These are phyloP conservation scores for Tenrec ecaudatus DNA, from an alignment of 2,113 vertebrate species.

Conservation along the genomic window DNA sequence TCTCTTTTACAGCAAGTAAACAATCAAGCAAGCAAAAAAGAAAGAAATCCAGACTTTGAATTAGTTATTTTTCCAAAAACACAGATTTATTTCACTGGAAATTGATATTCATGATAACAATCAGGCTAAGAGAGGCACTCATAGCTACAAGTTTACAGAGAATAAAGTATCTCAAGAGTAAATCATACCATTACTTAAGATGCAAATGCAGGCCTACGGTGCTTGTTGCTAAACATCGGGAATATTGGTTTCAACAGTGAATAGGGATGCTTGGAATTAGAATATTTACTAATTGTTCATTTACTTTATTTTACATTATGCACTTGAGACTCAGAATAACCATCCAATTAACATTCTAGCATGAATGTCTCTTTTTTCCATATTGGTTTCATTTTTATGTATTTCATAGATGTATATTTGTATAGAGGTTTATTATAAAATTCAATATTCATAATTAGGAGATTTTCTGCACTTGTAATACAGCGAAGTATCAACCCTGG, in stretches of 20 bases:
- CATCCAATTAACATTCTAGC: background rate
- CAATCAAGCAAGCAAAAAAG: background rate
- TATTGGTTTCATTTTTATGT: slow-evolving; percentile 39
- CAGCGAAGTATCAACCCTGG: too few relatives aligned
- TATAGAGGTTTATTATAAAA: background rate
- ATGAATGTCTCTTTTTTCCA: background rate
- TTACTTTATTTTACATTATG: background rate
- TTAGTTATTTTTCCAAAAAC: background rate
- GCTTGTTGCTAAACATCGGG: too few relatives aligned
- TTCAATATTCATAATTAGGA: too few relatives aligned
- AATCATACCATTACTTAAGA: background rate
- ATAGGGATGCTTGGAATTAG: background rate
- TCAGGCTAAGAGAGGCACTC: background rate
- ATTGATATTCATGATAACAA: background rate
- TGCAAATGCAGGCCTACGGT: background rate
- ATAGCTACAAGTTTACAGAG: background rate
- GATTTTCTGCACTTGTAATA: too few relatives aligned
- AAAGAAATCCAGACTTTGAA: background rate
- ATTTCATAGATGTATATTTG: background rate
- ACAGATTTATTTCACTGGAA: background rate
- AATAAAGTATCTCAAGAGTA: background rate
- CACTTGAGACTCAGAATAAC: background rate
- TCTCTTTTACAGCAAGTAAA: background rate
- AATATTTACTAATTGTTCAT: background rate
- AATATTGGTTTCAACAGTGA: background rate